Evolutionary conservation across 2,797 vertebrate genomes (phyloP).

Genomic region (Karalla daura): DNA sequence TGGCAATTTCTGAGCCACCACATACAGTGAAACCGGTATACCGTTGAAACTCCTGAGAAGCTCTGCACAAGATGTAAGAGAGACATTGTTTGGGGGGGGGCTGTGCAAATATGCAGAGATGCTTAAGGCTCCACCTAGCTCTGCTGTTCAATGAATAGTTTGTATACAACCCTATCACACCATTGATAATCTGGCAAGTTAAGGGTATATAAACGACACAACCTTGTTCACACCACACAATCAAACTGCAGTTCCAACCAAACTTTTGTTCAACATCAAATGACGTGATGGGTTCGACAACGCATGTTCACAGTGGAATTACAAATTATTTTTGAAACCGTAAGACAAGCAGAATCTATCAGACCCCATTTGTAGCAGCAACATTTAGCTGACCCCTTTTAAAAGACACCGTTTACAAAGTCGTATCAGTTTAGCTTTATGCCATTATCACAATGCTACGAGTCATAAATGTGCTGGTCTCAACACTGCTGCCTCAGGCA

Average conservation of each 20-base stretch:
- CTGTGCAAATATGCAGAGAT: constrained; percentile 29
- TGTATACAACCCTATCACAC: constrained; percentile 42
- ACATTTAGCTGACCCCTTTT: constrained; percentile 15
- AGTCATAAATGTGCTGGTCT: no score
- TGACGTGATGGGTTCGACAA: constrained; percentile 15
- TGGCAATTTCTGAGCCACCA: no score
- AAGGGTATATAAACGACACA: constrained; percentile 24
- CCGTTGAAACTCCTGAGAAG: constrained; percentile 6
- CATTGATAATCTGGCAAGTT: constrained; percentile 20
- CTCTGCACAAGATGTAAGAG: no score
- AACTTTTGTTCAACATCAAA: constrained; percentile 27
- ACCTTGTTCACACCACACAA: constrained; percentile 25
- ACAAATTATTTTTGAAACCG: constrained; percentile 31
- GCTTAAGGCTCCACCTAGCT: constrained; percentile 24
- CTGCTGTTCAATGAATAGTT: constrained; percentile 5
- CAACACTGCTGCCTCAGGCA: neutral
- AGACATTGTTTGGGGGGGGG: constrained; percentile 60
- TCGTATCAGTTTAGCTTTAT: neutral
- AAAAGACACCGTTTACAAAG: constrained; percentile 18
- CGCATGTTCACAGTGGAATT: constrained; percentile 31
- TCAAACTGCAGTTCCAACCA: constrained; percentile 45
- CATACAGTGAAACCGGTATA: no score
- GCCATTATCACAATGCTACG: neutral
- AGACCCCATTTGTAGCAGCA: no score
- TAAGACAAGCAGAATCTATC: constrained; percentile 12